A percentile compares a stretch with the other conserved stretches of the same genome.
Conservation (phyloP, 1,140 invertebrate genomes). For the Aplysia californica region DNA sequence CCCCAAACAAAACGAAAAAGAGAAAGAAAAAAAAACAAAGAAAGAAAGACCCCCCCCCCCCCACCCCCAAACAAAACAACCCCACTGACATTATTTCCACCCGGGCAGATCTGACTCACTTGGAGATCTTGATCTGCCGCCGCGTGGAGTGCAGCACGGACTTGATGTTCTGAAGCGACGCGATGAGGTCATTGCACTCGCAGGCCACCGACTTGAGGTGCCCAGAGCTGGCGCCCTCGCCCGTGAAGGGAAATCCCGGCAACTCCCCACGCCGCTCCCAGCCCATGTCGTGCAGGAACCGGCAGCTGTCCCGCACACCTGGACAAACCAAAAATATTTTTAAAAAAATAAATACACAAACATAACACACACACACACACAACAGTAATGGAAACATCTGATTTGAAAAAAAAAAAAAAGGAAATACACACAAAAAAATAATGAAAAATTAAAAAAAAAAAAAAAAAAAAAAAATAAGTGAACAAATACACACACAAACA, state of each 20-base stretch:
- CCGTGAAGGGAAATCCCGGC: slow-evolving; percentile 69
- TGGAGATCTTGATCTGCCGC: slow-evolving; percentile 43
- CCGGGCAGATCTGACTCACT: too few species aligned
- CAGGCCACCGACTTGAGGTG: slow-evolving; percentile 28
- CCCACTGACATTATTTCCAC: too few species aligned
- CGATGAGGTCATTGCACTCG: slow-evolving; percentile 43
- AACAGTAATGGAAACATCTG: background rate
- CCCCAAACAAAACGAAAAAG: too few species aligned
- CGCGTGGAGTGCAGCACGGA: slow-evolving; percentile 46
- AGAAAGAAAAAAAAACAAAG: too few species aligned
- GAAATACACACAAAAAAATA: too few species aligned
- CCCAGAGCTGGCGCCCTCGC: slow-evolving; percentile 19
- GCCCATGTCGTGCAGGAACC: slow-evolving; percentile 86
- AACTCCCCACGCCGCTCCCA: slow-evolving; percentile 86
- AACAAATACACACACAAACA: too few species aligned
- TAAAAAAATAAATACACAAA: slow-evolving; percentile 15
- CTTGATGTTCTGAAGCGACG: slow-evolving; percentile 44
- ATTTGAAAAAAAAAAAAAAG: slow-evolving; percentile 16
- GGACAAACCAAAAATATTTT: background rate
- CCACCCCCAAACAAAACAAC: too few species aligned
- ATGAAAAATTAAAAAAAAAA: too few species aligned
- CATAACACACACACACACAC: too few species aligned
- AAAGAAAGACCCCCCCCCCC: too few species aligned
- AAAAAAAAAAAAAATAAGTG: too few species aligned
- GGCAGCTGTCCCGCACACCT: slow-evolving; percentile 76